Base-by-base conservation (phyloP, 2,888 invertebrate species). In the Oligia fasciuncula region DNA sequence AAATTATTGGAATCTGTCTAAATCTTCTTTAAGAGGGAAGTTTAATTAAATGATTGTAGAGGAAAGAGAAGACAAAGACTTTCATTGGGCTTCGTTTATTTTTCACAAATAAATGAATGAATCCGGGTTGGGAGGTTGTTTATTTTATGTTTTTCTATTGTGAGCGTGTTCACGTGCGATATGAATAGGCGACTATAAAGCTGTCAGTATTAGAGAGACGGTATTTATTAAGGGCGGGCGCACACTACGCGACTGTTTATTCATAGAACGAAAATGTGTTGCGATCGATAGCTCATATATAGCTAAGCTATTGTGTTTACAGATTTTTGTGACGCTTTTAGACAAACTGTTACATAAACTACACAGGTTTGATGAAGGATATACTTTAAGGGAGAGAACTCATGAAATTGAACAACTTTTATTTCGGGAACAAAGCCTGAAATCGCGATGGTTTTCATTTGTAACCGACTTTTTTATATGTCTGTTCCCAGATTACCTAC, bases 201-300 rank as follows among this genome's bases (percentile, higher is more conserved):
- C 84, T 88, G 89, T 88, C 89, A 87, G 67, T 85, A 76, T 29
- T 67, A 35, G 71, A 17, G 46, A 40, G 67, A 1, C 29, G 29
- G 29, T 29, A 29, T 29, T 29, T 29, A 29, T 29, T 83, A 69
- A 83, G 83, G 65, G 81, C 51, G 62, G 29, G 76, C 76, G 65
- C 87, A 81, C 77, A 68, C 72, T 43, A 11, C 66, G 46, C 75
- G 43, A 79, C 81, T 85, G 57, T 78, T 82, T 89, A 88, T 87
- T 89, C 86, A 78, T 82, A 84, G 66, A 75, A 69, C 67, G 19
- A 81, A 70, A 49, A 77, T 46, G 66, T 69, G 73, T 63, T 72
- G 70, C 77, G 73, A 77, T 80, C 81, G 77, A 81, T 81, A 77
- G 46, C 46, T 82, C 69, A 69, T 29, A 29, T 29, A 29, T 81